Conservation (phyloP, 1,140 invertebrate genomes). For the Tenebrio molitor region DNA sequence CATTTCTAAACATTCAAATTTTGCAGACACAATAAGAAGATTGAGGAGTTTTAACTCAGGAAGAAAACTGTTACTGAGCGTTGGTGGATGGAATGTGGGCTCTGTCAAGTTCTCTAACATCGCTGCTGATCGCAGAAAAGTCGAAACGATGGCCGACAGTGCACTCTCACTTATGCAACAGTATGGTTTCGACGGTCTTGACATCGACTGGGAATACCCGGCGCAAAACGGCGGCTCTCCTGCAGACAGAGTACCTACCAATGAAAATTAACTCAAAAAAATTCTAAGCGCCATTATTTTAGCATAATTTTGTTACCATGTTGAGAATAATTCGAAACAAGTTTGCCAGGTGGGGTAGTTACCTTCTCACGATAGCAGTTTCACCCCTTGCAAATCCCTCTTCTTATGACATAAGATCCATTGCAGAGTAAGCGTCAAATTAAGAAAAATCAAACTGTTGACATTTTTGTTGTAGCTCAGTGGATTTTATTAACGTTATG, state of each 20-base stretch:
- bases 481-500: slow-evolving; percentile 78
- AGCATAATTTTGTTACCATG: slow-evolving; percentile 53
- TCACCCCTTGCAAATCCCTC: slow-evolving; percentile 67
- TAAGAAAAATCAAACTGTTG: slow-evolving; percentile 28
- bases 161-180: slow-evolving; percentile 74
- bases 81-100: slow-evolving; percentile 84
- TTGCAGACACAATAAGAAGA: slow-evolving; percentile 67
- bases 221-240: slow-evolving; percentile 64
- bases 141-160: slow-evolving; percentile 60
- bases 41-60: slow-evolving; percentile 72
- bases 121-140: slow-evolving; percentile 14
- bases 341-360: slow-evolving; percentile 49
- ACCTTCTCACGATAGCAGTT: slow-evolving; percentile 54
- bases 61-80: slow-evolving; percentile 75
- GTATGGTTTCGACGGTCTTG: slow-evolving; percentile 85
- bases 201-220: slow-evolving; percentile 90
- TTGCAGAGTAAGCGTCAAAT: slow-evolving; percentile 64
- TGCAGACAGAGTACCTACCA: slow-evolving; percentile 17
- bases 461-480: slow-evolving; percentile 64
- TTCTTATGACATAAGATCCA: slow-evolving; percentile 72
- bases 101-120: slow-evolving; percentile 72
- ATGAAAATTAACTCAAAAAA: neutral
- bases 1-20: too few relatives aligned
- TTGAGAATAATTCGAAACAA: slow-evolving; percentile 52
- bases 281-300: slow-evolving; percentile 6